Evolutionary conservation across 92 coral and sea anemone species (phyloP), one percentile per base, ranked within the genome.

Genomic region (Zoanthus sansibaricus): DNA sequence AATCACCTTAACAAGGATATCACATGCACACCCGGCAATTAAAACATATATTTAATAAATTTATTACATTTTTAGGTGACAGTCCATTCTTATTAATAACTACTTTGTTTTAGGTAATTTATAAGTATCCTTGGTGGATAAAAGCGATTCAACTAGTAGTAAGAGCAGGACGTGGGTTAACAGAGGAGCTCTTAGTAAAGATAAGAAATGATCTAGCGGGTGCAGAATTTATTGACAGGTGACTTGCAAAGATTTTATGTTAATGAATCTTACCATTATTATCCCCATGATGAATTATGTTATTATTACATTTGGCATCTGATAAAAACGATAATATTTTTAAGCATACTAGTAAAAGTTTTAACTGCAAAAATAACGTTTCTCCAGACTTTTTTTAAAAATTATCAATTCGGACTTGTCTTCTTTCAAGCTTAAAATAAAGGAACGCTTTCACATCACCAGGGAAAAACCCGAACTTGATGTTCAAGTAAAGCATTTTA

Each of bases 121-220:
- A 92, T 49, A 87, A 92, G 64, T 83, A 94, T 51, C 99, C 98
- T 12, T 97, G 99, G 99, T 97, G 99, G 99, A 82, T 97, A 72
- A 84, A 74, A 48, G 96, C 88, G 71, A 76, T 92, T 18, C 92
- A 93, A 25, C 68, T 71, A n/a, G 79, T 85, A 18, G 18, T 72
- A 21, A 76, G 82, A 20, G 70, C 78, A 6, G 85, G 88, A 11
- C 86, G 59, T 49, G 87, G 94, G 2, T 78, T 83, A 42, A 73
- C 86, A 12, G 86, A 78, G 56, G 93, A 91, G 75, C 87, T 94
- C 8, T 61, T 94, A n/a, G 71, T 51, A 25, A 94, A 95, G 82
- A 91, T 97, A 73, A 84, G 79, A 69, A 95, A 94, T 71, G 98
- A 97, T 82, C 72, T 97, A 72, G 92, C 94, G 2, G 78, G 94